Evolutionary conservation across 2,113 vertebrate genomes (phyloP), one percentile per base, ranked within the genome.

Genomic region (Dryoscopus gambensis): DNA sequence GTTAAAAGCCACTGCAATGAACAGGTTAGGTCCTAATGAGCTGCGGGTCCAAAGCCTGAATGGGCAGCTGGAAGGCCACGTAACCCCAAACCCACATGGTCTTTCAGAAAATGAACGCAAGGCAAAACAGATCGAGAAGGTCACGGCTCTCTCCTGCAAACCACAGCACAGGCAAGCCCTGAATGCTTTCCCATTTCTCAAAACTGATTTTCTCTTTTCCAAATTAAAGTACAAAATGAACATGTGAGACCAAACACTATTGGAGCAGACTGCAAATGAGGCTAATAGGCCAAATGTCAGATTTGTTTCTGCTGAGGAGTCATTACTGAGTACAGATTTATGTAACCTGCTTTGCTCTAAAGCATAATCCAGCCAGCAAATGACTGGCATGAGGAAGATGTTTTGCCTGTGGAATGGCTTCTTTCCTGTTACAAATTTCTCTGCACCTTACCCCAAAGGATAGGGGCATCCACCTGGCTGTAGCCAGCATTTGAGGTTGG

Each of bases 241-340:
- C 67, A 81, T 7, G 31, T 79, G 57, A 73, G 39, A 74, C n/a
- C 49, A 62, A 91, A 52, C 25, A 57, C 84, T 68, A 11, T 12
- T 0, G 0, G 84, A 40, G 55, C 53, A 93, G 84, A 31, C 84
- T 95, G 73, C 62, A 89, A 90, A 93, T 91, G 90, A 97, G 87
- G 59, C 90, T 64, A 71, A 87, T 6, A 91, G 92, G 92, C 28
- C 84, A 96, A 96, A 73, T 85, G 92, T 80, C 88, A 94, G 75
- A 37, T 83, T 60, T 87, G 70, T 49, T 94, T 68, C 78, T 93
- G 57, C 74, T 71, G 90, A 93, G 62, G 67, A 87, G 37, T 57
- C 70, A 69, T 60, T 87, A 44, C 70, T 71, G 70, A 56, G 44
- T 15, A 15, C 30, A n/a, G 69, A 17, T 75, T 95, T 74, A 56